Evolutionary conservation across 1,140 invertebrate species (phyloP), one percentile per base, ranked within the genome.

Genomic region (Melipona quadrifasciata): DNA sequence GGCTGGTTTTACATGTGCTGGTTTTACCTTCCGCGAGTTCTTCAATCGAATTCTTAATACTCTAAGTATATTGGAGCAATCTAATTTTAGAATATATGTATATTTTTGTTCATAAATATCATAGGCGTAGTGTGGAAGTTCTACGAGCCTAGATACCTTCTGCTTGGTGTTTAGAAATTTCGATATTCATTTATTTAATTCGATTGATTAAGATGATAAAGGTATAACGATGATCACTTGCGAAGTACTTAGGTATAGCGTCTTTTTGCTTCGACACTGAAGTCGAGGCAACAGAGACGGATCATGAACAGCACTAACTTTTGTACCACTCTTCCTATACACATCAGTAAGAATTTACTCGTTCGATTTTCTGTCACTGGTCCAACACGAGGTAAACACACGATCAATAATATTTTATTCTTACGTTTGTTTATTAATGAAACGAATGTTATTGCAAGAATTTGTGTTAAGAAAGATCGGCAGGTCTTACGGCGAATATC

Each of bases 71-170:
- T 64, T 39, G 0, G n/a, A 34, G 24, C 24, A 6, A 19, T 81
- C 58, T 81, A 81, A 81, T 65, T 74, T 81, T 81, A 74, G 80
- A 74, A 34, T 19, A 53, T 21, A 61, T 74, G 21, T 61, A 65
- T 21, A 61, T 81, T 21, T 61, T 61, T 51, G 64, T 27, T 21
- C 39, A 71, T 72, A 34, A 24, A 72, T 47, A 71, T 71, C 51
- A 57, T 70, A 70, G 51, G 77, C 77, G 64, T 70, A 70, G 31
- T 27, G 34, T 39, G 8, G 16, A 27, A 34, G 6, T 47, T 47
- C 39, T 47, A 47, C 19, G 14, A 27, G 5, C 24, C 39, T 39
- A 3, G 47, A 8, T 3, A 55, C 24, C 3, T 19, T n/a, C 19
- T 6, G 10, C 47, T 72, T n/a, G 0, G 19, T 58, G 24, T 75